Evolutionary conservation across 2,113 vertebrate species (phyloP).

Genomic region (Mormoops blainvillei): DNA sequence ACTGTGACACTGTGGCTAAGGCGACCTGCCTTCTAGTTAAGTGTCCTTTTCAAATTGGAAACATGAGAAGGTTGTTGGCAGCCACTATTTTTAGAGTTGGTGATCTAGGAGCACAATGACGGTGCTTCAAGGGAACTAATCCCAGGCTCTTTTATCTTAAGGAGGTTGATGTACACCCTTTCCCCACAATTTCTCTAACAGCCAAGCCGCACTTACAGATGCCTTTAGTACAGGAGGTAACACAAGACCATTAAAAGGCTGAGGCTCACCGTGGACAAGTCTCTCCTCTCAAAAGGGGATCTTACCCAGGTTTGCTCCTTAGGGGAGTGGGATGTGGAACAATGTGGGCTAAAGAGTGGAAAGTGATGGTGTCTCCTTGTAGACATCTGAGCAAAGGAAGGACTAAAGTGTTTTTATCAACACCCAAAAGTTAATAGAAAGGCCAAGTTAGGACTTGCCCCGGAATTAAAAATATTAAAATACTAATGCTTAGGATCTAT

Average conservation of each 20-base stretch:
- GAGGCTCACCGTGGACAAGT: neutral
- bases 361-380: neutral
- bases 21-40: slow-evolving; percentile 18
- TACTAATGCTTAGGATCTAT: neutral
- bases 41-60: slow-evolving; percentile 34
- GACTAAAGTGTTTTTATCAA: neutral
- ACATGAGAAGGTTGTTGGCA: slow-evolving; percentile 3
- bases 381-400: neutral
- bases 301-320: neutral
- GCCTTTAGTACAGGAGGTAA: neutral
- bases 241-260: neutral
- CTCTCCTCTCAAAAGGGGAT: neutral
- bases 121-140: neutral
- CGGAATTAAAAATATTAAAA: slow-evolving; percentile 11
- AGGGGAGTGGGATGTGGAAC: neutral
- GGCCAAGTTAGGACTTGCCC: neutral
- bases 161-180: neutral
- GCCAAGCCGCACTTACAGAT: neutral
- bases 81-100: slow-evolving; percentile 31
- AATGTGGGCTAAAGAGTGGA: neutral
- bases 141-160: neutral
- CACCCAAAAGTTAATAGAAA: neutral
- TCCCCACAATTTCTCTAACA: neutral
- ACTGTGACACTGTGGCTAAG: neutral
- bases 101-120: neutral